Conservation (phyloP, 2,797 vertebrate species). For the Hoplostethus mediterraneus region DNA sequence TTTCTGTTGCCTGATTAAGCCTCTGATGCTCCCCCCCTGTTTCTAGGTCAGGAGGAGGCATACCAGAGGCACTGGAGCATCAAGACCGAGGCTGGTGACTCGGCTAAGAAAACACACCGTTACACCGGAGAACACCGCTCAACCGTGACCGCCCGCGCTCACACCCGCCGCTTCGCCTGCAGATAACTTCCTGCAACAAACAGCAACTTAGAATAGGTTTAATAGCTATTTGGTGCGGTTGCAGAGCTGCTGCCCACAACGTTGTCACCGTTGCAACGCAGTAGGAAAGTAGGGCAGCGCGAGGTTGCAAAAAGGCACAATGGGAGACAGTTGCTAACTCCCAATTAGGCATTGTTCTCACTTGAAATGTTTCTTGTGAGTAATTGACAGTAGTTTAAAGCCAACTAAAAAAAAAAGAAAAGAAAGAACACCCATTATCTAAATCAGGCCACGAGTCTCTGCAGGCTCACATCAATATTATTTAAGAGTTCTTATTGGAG, state of each 20-base stretch:
- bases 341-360: constrained; percentile 66
- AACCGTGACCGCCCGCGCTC: not conserved
- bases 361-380: constrained; percentile 58
- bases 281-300: constrained; percentile 64
- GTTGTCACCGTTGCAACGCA: constrained; percentile 30
- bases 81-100: constrained; percentile 32
- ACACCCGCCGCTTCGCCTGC: not conserved
- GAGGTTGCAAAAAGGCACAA: constrained; percentile 45
- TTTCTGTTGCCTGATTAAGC: constrained; percentile 62
- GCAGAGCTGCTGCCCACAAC: not conserved
- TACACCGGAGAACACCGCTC: too few relatives aligned
- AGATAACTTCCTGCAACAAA: not conserved
- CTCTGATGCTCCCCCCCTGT: constrained; percentile 56
- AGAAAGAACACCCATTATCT: constrained; percentile 49
- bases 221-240: constrained; percentile 3
- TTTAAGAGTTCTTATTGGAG: constrained; percentile 40
- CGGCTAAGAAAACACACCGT: constrained; percentile 18
- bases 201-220: not conserved
- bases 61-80: constrained; percentile 50
- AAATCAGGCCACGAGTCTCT: constrained; percentile 65
- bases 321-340: constrained; percentile 53
- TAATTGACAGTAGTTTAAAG: constrained; percentile 62
- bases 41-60: constrained; percentile 68
- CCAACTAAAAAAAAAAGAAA: constrained; percentile 16
- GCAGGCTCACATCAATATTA: constrained; percentile 47